Base-by-base conservation (phyloP, 2,888 invertebrate genomes). In the Drosophila fulvimacula region DNA sequence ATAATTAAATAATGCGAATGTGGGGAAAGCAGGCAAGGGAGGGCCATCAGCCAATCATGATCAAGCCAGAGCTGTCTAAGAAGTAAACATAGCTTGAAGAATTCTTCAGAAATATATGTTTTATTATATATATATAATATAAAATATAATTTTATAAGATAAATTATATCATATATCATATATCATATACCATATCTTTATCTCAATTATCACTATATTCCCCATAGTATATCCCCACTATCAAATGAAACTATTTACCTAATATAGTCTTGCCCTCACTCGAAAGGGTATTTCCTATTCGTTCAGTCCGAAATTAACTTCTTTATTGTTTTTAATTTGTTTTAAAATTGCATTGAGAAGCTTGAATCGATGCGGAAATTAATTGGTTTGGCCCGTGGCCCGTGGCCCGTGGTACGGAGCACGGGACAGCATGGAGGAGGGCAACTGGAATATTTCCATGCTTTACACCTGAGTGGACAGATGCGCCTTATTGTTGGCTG, bases 331-430 rank as follows among this genome's bases (percentile, higher is more conserved):
- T 57, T 63, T 53, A 51, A 46, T 42, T 56, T 56, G 48, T 42
- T 52, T 52, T 52, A 41, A 53, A 73, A 75, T 57, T 69, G 63
- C 34, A 42, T 56, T 59, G 51, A 32, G 60, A 17, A 34, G 65
- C 57, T 46, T 41, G 61, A 58, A 72, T 66, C 76, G 60, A 75
- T 75, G 76, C 60, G 64, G 55, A 69, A 75, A 75, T 73, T 73
- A 73, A 73, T 73, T 73, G 73, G 63, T 59, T 72, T 46, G 52
- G 42, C 55, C 72, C 53, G 65, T 55, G 70, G 46, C 32, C 44
- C 21, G 42, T 13, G 24, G 21, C 42, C 4, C 32, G 11, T 13
- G 13, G 34, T 0, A 4, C 32, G 11, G n/a, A 10, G 30, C 10
- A 19, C n/a, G 24, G 15, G 7, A 3, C 10, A 3, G n/a, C 11